phyloP scores from a whole-genome alignment of 2,797 vertebrate species.

The Enteromius mattozi region DNA sequence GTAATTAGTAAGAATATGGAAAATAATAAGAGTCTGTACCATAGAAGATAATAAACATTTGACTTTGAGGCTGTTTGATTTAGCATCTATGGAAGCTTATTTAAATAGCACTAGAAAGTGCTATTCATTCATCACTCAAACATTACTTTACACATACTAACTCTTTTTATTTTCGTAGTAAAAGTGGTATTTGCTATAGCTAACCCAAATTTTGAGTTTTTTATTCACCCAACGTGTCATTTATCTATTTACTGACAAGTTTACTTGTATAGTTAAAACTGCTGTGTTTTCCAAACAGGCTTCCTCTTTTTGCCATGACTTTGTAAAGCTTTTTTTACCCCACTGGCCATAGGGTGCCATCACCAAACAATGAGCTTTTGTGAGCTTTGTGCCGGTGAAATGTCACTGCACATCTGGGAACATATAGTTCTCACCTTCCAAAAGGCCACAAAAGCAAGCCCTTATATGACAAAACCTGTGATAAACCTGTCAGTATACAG shows the following conservation, averaged over 20 bases:
- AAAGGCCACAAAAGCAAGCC: conserved; percentile 4
- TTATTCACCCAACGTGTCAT: not conserved
- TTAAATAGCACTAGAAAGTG: not conserved
- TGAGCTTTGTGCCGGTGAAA: conserved; percentile 27
- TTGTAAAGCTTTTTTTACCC: too few species aligned
- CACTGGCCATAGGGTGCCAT: not conserved
- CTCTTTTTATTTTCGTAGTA: not conserved
- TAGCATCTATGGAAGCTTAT: not conserved
- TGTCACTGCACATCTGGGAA: conserved; percentile 40
- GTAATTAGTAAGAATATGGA: not conserved
- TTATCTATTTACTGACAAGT: not conserved
- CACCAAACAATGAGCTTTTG: conserved; percentile 40
- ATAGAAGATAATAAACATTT: not conserved
- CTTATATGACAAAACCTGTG: conserved; percentile 9
- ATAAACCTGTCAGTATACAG: conserved; percentile 12
- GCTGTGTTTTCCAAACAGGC: not conserved
- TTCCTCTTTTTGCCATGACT: too few species aligned
- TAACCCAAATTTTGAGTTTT: not conserved
- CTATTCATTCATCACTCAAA: not conserved
- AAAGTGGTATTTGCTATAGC: not conserved
- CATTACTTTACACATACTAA: not conserved
- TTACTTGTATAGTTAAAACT: not conserved
- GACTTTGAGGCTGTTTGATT: not conserved
- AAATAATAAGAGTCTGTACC: not conserved
- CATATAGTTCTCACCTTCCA: conserved; percentile 12